Base-by-base conservation (phyloP, 1,140 invertebrate species). In the Drosophila carrolli region DNA sequence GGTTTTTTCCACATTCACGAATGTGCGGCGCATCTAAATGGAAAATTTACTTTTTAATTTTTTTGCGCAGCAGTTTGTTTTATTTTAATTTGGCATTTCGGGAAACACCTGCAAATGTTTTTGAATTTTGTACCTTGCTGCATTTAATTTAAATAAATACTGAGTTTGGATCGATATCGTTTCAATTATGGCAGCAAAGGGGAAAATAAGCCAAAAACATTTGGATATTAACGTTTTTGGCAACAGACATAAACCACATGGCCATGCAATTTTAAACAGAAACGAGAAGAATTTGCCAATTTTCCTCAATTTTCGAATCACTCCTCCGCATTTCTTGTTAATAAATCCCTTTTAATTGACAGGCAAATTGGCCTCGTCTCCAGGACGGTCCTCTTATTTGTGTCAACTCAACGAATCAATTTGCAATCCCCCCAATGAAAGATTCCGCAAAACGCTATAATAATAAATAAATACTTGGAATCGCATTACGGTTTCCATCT, bases 111-210 rank as follows among this genome's bases (percentile, higher is more conserved):
- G 71, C 53, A 35, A 13, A 43, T 43, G 43, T 32, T 63, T 50
- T 61, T 51, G 47, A 35, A 38, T 23, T 47, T 38, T 38, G 56
- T 16, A 74, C 43, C 50, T 71, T 56, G 29, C 37, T 51, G 53
- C 38, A 44, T 75, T 75, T 75, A 53, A 66, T 75, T 66, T 58
- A 54, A 75, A 75, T 67, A 75, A 75, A 75, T 75, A 76, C 6
- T 40, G 29, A 9, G 44, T 14, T 11, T 32, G 50, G 37, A 75
- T 66, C 58, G 72, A 66, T 66, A 53, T 23, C 48, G 40, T 66
- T 75, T 75, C 53, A 75, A 75, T 67, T 75, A 75, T 75, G 43
- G 54, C 41, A 73, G 32, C 23, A 23, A 66, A 40, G 29, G 16
- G 13, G 8, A 46, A 66, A 56, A 37, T 16, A 66, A 44, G 37